Conservation (phyloP, 1,140 invertebrate genomes). For the Lordiphosa clarofinis region DNA sequence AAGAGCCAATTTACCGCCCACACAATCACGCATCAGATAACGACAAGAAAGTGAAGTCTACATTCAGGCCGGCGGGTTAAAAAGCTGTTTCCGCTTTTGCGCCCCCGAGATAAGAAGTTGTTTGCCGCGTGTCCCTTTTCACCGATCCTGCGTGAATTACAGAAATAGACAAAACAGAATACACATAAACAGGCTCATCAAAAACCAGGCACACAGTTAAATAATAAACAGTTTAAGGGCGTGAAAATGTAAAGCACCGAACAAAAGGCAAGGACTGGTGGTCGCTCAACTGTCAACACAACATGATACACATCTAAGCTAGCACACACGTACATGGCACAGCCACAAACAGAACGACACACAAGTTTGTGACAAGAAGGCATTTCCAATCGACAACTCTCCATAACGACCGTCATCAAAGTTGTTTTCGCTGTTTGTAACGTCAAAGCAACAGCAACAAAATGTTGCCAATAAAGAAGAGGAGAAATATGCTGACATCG, state of each 20-base stretch:
- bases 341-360: conserved; percentile 1
- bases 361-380: conserved; percentile 45
- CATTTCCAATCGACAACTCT: conserved; percentile 66
- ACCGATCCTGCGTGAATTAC: conserved; percentile 33
- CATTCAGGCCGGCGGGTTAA: conserved; percentile 28
- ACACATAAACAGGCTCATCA: conserved; percentile 14
- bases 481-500: conserved; percentile 68
- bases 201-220: conserved; percentile 62
- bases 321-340: conserved; percentile 3
- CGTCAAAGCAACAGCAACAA: conserved; percentile 17
- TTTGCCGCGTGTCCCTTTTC: not conserved
- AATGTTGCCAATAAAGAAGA: conserved; percentile 69
- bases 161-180: conserved; percentile 70
- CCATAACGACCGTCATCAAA: conserved; percentile 72
- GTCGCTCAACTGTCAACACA: conserved; percentile 40
- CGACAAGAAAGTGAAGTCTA: conserved; percentile 27
- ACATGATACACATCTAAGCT: conserved; percentile 59
- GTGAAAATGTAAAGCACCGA: conserved; percentile 45
- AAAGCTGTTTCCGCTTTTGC: conserved; percentile 3
- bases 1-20: conserved; percentile 7
- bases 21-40: not conserved
- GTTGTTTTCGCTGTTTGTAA: conserved; percentile 45
- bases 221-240: conserved; percentile 76
- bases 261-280: conserved; percentile 1
- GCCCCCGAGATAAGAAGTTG: not conserved